Percentiles rank a stretch among this genome's conserved stretches.
Conservation (phyloP, 2,797 vertebrate species). For the Prionace glauca region DNA sequence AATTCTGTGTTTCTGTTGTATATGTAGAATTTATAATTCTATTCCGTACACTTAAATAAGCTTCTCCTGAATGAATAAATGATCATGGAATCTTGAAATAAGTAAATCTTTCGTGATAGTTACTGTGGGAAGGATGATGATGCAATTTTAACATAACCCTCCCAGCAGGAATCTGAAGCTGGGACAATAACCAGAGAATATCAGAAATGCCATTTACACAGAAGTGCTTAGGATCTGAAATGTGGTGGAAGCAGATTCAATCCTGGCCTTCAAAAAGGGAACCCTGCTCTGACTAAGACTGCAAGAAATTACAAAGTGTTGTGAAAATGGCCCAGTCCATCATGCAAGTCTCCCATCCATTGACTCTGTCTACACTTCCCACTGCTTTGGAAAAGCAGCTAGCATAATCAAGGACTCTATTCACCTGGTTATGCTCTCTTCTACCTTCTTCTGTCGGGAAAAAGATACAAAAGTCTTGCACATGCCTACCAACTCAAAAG, state of each 20-base stretch:
- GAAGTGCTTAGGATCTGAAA: not conserved
- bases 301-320: no score
- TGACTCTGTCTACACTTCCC: no score
- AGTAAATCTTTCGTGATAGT: not conserved
- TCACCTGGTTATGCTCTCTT: no score
- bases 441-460: no score
- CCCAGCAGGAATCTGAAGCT: not conserved
- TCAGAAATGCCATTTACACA: not conserved
- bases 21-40: not conserved
- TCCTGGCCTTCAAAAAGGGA: not conserved
- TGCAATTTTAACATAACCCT: not conserved
- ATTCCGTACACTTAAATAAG: not conserved
- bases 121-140: not conserved
- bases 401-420: no score
- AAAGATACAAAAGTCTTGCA: no score
- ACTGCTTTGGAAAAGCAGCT: no score
- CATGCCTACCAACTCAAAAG: no score
- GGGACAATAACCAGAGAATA: not conserved
- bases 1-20: not conserved
- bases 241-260: not conserved
- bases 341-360: no score
- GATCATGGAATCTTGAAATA: not conserved
- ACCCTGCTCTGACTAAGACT: no score
- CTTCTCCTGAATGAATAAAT: not conserved
- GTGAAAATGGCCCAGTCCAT: no score